Conservation (phyloP, 1,140 invertebrate species). For the Bradynema listronoti region DNA sequence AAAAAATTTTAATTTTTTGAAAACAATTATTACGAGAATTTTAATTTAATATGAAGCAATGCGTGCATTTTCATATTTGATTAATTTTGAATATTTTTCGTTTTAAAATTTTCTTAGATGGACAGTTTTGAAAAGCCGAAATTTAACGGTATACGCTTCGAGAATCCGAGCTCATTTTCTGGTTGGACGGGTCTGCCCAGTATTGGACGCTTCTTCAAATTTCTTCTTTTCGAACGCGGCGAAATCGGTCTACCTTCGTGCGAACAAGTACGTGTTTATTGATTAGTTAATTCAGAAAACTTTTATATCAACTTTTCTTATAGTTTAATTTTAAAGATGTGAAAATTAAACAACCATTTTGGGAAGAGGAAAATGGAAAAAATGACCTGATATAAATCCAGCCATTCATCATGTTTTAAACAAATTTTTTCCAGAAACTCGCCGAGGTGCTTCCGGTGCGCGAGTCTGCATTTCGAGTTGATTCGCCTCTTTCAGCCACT, state of each 20-base stretch:
- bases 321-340: background rate
- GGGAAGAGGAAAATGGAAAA: background rate
- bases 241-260: constrained; percentile 17
- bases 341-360: background rate
- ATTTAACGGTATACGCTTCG: constrained; percentile 19
- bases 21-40: no score
- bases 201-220: constrained; percentile 10
- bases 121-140: constrained; percentile 28
- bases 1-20: no score
- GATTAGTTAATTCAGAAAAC: background rate
- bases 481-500: constrained; percentile 29
- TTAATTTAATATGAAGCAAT: no score
- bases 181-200: constrained; percentile 24
- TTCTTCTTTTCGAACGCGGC: constrained; percentile 14
- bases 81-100: no score
- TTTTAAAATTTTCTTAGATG: background rate
- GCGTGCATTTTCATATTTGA: no score
- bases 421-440: constrained; percentile 10
- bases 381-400: background rate
- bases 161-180: constrained; percentile 27
- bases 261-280: constrained; percentile 12
- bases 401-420: background rate
- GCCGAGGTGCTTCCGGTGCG: constrained; percentile 26
- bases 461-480: constrained; percentile 14
- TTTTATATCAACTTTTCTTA: constrained; percentile 11